A percentile compares a stretch with the other conserved stretches of the same genome.
phyloP scores from a whole-genome alignment of 2,797 vertebrate genomes.

The Acrocephalus scirpaceus region DNA sequence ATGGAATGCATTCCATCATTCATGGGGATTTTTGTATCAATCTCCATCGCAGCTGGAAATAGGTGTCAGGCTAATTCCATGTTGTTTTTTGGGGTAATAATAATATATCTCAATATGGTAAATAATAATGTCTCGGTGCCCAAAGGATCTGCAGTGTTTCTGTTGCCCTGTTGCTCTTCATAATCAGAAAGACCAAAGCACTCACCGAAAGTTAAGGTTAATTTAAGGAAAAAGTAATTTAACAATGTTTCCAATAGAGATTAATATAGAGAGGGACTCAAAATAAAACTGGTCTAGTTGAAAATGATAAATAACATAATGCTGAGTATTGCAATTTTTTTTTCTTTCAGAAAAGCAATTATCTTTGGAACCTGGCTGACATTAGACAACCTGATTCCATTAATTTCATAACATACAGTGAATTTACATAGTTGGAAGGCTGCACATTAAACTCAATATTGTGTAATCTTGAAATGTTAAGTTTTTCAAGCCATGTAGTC shows the following conservation, averaged over 20 bases:
- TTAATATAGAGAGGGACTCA: background rate
- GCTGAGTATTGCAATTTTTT: background rate
- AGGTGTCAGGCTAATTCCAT: background rate
- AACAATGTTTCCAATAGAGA: background rate
- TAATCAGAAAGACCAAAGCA: background rate
- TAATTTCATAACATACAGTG: background rate
- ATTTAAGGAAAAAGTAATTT: background rate
- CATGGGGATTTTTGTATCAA: background rate
- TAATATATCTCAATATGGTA: background rate
- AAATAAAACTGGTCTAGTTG: background rate
- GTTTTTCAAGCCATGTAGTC: constrained; percentile 39
- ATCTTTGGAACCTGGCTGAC: background rate
- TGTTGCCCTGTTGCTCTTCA: background rate
- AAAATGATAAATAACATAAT: background rate
- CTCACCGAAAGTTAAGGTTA: background rate
- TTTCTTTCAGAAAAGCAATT: constrained; percentile 20
- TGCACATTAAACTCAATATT: background rate
- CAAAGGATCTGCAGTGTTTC: background rate
- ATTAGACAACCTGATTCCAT: constrained; percentile 15
- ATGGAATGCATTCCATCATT: background rate
- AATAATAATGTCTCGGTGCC: background rate
- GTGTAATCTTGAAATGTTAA: constrained; percentile 45
- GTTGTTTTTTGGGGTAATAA: background rate
- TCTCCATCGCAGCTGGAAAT: background rate
- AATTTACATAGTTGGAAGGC: constrained; percentile 31